These are phyloP conservation scores for Amphiprion percula DNA, from an alignment of 2,113 vertebrate genomes.

Conservation along the genomic window DNA sequence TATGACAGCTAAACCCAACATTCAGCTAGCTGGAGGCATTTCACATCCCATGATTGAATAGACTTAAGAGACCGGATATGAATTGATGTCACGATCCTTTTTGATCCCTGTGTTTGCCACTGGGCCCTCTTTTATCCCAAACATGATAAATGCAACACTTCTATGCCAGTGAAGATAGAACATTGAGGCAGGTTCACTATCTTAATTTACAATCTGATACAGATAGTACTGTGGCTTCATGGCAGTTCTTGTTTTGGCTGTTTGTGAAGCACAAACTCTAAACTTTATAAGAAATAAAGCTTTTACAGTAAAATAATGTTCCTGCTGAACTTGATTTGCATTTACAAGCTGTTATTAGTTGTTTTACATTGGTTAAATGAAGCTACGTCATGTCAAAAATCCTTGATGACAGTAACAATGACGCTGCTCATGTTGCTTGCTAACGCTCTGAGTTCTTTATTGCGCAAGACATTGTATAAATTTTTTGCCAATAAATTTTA, in stretches of 20 bases:
- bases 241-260: not conserved
- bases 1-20: slow-evolving; percentile 43
- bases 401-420: not conserved
- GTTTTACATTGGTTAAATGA: not conserved
- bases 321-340: not conserved
- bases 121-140: slow-evolving; percentile 39
- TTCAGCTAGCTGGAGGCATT: slow-evolving; percentile 58
- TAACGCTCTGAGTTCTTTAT: not conserved
- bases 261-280: not conserved
- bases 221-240: not conserved
- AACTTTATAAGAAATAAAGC: not conserved
- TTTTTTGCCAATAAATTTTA: not conserved
- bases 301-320: not conserved
- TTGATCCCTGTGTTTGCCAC: slow-evolving; percentile 12
- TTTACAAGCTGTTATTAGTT: not conserved
- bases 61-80: slow-evolving; percentile 39
- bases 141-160: slow-evolving; percentile 74
- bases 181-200: slow-evolving; percentile 3
- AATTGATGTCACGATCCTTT: slow-evolving; percentile 34
- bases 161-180: slow-evolving; percentile 40
- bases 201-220: slow-evolving; percentile 29
- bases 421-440: not conserved
- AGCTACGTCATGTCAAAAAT: not conserved
- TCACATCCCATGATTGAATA: slow-evolving; percentile 61
- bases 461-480: not conserved